Evolutionary conservation across 2,888 invertebrate genomes (phyloP), one percentile per base, ranked within the genome.

Genomic region (Ectobius pallidus): DNA sequence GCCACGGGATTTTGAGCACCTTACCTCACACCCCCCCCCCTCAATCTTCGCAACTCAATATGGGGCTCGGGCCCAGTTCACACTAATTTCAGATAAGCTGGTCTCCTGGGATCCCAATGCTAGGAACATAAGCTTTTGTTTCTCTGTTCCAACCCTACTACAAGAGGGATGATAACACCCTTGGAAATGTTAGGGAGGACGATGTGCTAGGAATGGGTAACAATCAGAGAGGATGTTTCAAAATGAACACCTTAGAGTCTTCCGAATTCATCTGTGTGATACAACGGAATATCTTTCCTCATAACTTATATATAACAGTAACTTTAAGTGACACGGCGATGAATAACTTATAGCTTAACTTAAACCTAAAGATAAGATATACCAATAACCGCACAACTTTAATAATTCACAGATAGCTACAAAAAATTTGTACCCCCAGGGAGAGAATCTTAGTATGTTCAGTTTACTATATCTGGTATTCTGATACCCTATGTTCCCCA

Each of bases 81-180:
- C 70, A 70, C 44, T 70, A 70, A 70, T 70, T 70, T 70, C 44
- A 70, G 70, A 70, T 70, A 70, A 70, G 70, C 70, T 25, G 32
- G 58, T 61, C 70, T 58, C 70, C 18, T n/a, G 70, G 58, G 70
- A 70, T 6, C 39, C 62, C 6, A n/a, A 22, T 39, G 49, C 69
- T 32, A 44, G 22, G 44, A 58, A 18, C 58, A 58, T 42, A 34
- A 27, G 70, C 70, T 25, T 42, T 44, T 55, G 70, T 58, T 70
- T 70, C 58, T 44, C 34, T 34, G 34, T 34, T 61, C 27, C 58
- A 30, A 25, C 14, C 58, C 58, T n/a, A 25, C 14, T 34, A 25
- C 39, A 14, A 27, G n/a, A 30, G 44, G 46, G 30, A 30, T 30
- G 49, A 68, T 68, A 49, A 68, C 67, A 30, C 67, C 25, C 67